Evolutionary conservation across 1,140 invertebrate species (phyloP).

Genomic region (Laodelphax striatellus): DNA sequence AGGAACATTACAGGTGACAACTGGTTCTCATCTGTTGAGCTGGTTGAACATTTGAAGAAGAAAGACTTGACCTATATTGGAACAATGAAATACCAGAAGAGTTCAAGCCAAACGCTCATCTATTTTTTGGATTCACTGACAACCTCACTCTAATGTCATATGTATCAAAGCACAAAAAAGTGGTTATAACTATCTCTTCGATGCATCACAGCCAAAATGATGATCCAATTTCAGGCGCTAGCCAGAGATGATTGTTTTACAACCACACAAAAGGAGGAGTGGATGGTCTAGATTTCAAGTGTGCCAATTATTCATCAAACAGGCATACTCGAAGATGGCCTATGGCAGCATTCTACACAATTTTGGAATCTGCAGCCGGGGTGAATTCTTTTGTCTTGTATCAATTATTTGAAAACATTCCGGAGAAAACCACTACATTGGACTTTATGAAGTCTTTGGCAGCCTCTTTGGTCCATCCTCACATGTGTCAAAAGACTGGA

Average conservation of each 20-base stretch:
- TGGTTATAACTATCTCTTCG: conserved; percentile 24
- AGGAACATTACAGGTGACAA: conserved; percentile 15
- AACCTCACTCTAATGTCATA: conserved; percentile 14
- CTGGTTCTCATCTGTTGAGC: conserved; percentile 14
- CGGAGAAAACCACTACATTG: conserved; percentile 10
- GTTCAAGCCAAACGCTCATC: conserved; percentile 4
- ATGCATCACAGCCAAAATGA: conserved; percentile 20
- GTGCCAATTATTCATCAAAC: conserved; percentile 19
- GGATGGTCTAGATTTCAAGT: conserved; percentile 27
- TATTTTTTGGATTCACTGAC: conserved; percentile 24
- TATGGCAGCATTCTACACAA: conserved; percentile 22
- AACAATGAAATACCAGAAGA: conserved; percentile 30
- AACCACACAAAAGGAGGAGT: conserved; percentile 27
- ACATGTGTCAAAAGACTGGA: conserved; percentile 25
- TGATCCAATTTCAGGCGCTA: conserved; percentile 22
- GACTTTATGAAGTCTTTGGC: conserved; percentile 21
- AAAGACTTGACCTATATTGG: conserved; percentile 14
- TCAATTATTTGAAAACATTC: background rate
- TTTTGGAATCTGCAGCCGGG: conserved; percentile 22
- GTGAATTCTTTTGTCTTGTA: conserved; percentile 7
- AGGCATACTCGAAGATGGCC: conserved; percentile 26
- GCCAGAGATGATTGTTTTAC: conserved; percentile 28
- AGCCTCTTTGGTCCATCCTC: conserved; percentile 11
- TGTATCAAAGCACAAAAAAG: conserved; percentile 22
- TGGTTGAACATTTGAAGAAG: conserved; percentile 19